Evolutionary conservation across 1,140 invertebrate species (phyloP).

Genomic region (Nymphalis io): DNA sequence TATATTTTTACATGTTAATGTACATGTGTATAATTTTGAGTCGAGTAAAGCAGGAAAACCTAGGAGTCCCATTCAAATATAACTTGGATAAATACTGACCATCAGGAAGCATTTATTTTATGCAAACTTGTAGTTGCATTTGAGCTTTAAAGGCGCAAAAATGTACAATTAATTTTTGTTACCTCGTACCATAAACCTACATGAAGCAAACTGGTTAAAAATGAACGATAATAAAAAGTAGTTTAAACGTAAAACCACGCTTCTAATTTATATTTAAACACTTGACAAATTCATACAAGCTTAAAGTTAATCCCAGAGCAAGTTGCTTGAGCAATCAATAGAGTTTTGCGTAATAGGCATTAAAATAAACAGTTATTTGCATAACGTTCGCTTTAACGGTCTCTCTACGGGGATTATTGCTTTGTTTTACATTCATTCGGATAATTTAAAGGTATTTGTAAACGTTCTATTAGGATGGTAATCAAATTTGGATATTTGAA

Average conservation of each 20-base stretch:
- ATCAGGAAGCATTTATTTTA: too few relatives aligned
- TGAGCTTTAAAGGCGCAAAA: too few relatives aligned
- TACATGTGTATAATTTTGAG: too few relatives aligned
- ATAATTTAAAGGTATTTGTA: slow-evolving; percentile 26
- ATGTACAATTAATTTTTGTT: too few relatives aligned
- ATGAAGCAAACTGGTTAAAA: background rate
- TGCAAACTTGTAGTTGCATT: too few relatives aligned
- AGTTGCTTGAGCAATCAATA: slow-evolving; percentile 46
- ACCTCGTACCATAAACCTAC: background rate
- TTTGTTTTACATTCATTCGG: slow-evolving; percentile 43
- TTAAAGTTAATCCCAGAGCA: slow-evolving; percentile 42
- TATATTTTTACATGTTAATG: too few relatives aligned
- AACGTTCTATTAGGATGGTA: too few relatives aligned
- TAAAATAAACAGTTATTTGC: slow-evolving; percentile 42
- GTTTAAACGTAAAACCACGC: slow-evolving; percentile 33
- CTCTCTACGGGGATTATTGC: slow-evolving; percentile 44
- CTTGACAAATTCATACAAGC: slow-evolving; percentile 47
- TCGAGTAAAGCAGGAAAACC: too few relatives aligned
- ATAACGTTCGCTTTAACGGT: slow-evolving; percentile 51
- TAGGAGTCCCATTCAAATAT: too few relatives aligned
- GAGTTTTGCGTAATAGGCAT: slow-evolving; percentile 13
- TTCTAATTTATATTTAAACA: slow-evolving; percentile 42
- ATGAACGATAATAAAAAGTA: background rate
- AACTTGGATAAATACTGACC: too few relatives aligned
- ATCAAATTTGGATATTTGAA: background rate